Conservation (phyloP, 2,797 vertebrate species). For the Craterocephalus amniculus region DNA sequence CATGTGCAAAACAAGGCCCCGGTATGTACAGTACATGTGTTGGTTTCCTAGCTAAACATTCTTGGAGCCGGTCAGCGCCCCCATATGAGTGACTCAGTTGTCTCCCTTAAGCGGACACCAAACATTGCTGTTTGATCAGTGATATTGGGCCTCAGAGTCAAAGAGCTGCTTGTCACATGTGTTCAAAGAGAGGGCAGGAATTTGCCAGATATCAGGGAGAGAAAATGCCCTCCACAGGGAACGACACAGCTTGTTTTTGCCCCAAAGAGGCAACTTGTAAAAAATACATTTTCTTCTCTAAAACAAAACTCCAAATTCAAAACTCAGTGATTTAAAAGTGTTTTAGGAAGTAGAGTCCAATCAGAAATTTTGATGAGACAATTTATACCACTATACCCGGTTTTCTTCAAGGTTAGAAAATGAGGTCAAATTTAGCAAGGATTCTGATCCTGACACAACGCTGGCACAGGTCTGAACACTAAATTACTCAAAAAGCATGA, state of each 20-base stretch:
- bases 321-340: slow-evolving; percentile 1
- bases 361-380: background rate
- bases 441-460: background rate
- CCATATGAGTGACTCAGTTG: slow-evolving; percentile 70
- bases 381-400: background rate
- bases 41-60: slow-evolving; percentile 64
- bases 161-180: slow-evolving; percentile 72
- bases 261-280: slow-evolving; percentile 26
- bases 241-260: slow-evolving; percentile 52
- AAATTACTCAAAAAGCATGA: background rate
- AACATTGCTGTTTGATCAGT: slow-evolving; percentile 73
- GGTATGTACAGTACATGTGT: slow-evolving; percentile 62
- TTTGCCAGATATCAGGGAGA: slow-evolving; percentile 62
- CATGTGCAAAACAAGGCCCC: slow-evolving; percentile 40
- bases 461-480: background rate
- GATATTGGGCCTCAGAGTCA: slow-evolving; percentile 69
- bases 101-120: slow-evolving; percentile 64
- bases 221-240: slow-evolving; percentile 57
- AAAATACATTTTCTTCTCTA: background rate
- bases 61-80: slow-evolving; percentile 46
- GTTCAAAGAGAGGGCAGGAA: slow-evolving; percentile 70
- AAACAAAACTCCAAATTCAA: slow-evolving; percentile 4
- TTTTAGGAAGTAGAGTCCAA: background rate
- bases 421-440: background rate
- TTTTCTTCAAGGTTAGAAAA: background rate